A percentile compares a stretch with the other conserved stretches of the same genome.
These are phyloP conservation scores for Aphelinus certus DNA, from an alignment of 1,140 invertebrate species.

Conservation along the genomic window DNA sequence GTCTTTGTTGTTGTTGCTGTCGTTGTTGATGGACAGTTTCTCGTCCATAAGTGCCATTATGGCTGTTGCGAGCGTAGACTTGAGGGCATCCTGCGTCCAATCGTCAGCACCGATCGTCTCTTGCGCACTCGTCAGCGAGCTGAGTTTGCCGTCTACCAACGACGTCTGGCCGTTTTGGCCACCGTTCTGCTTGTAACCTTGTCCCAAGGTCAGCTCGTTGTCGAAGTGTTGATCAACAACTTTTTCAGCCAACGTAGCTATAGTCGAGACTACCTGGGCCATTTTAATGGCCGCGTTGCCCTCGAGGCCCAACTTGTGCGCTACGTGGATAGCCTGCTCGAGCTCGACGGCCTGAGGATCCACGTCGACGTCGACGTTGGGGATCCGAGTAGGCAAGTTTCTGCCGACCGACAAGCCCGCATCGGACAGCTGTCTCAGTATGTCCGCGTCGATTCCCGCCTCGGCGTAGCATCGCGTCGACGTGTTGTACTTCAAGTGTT, in stretches of 20 bases:
- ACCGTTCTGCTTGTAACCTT: no score
- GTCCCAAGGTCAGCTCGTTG: no score
- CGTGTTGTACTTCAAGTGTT: slow-evolving; percentile 65
- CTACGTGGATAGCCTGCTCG: slow-evolving; percentile 60
- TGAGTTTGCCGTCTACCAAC: neutral
- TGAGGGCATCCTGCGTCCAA: slow-evolving; percentile 67
- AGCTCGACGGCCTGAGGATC: slow-evolving; percentile 66
- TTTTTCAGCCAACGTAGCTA: slow-evolving; percentile 60
- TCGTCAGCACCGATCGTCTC: slow-evolving; percentile 52
- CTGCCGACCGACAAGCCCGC: slow-evolving; percentile 77
- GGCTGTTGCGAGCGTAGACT: slow-evolving; percentile 68
- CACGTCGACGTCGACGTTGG: slow-evolving; percentile 71
- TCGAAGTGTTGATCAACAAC: slow-evolving; percentile 49
- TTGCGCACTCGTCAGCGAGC: neutral
- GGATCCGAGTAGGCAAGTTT: slow-evolving; percentile 71
- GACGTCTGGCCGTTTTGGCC: neutral
- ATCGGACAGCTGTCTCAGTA: slow-evolving; percentile 75
- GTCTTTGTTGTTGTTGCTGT: slow-evolving; percentile 53
- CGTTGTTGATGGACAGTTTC: slow-evolving; percentile 57
- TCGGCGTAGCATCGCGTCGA: slow-evolving; percentile 69
- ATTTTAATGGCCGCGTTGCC: slow-evolving; percentile 61
- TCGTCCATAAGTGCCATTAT: slow-evolving; percentile 66
- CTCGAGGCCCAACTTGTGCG: slow-evolving; percentile 61
- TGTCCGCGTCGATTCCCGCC: slow-evolving; percentile 73
- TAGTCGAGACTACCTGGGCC: slow-evolving; percentile 61